Evolutionary conservation across 2,888 invertebrate genomes (phyloP).

Genomic region (Tanypteryx hageni): DNA sequence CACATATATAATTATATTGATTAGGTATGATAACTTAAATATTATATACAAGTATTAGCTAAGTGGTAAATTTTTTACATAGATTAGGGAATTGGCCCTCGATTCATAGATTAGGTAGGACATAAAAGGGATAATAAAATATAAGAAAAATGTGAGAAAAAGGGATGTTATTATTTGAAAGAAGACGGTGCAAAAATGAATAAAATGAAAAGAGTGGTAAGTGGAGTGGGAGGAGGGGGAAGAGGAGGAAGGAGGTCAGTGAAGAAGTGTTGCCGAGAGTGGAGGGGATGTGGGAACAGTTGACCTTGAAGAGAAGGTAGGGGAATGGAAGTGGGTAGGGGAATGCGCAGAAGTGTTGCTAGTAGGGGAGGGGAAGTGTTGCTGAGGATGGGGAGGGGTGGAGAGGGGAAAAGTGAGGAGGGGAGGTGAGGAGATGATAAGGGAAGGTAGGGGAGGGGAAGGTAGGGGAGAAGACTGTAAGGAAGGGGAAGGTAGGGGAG

Average conservation of each 20-base stretch:
- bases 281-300: background rate
- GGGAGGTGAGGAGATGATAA: no score
- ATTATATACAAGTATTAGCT: no score
- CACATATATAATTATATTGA: no score
- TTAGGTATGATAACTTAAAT: no score
- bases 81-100: no score
- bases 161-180: background rate
- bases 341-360: background rate
- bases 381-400: background rate
- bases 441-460: no score
- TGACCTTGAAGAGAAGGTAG: background rate
- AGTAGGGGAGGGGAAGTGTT: no score
- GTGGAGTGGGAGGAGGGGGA: background rate
- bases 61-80: no score
- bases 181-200: background rate
- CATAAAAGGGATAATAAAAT: background rate
- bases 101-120: slow-evolving; percentile 1
- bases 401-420: background rate
- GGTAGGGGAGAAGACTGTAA: no score
- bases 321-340: background rate
- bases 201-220: background rate
- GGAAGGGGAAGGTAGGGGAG: background rate
- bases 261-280: background rate
- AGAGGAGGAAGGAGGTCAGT: background rate
- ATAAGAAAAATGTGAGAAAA: background rate